Base-by-base conservation (phyloP, 1,140 invertebrate species). In the Capitella teleta region DNA sequence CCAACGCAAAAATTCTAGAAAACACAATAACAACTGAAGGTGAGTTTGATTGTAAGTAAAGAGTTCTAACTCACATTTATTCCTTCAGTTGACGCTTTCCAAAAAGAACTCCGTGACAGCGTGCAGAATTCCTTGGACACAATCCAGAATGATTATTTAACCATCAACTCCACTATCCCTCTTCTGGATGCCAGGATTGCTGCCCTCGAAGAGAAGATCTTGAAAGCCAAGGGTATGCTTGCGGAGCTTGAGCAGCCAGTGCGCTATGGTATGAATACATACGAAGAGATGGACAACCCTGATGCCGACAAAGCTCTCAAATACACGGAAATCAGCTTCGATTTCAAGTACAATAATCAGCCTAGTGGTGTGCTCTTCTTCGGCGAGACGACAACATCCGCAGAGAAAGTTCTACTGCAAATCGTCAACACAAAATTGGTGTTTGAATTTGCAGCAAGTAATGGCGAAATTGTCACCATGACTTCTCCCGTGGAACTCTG, bases 361-460 rank as follows among this genome's bases (percentile, higher is more conserved):
- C 19, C 41, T 18, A 18, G 41, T 16, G 52, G 52, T 6, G 46
- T 53, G 24, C 37, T 53, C 21, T 53, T 53, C 26, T 53, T 53
- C 37, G 47, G 30, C 1, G 46, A 53, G 23, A 53, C 42, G 19
- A 41, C 32, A 21, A 24, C 6, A 19, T 32, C 52, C 10, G 14
- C 25, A 10, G 52, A 53, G 47, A 53, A 53, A 37, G 10, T 53
- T 16, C 36, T 53, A 10, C 18, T 53, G 10, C 52, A 53, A 32
- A 21, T 53, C 6, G 38, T 49, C 5, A 34, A 42, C 12, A 21
- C 19, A 26, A 14, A 21, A 5, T 36, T 53, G 18, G 34, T 47
- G 21, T 53, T 49, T 25, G 52, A 53, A 24, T 49, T 23, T 41
- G 34, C n/a, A n/a, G n/a, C 32, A 21, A 49, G 36, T 37, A 37